Evolutionary conservation across 2,888 invertebrate genomes (phyloP), one percentile per base, ranked within the genome.

Genomic region (Endotricha flammealis): DNA sequence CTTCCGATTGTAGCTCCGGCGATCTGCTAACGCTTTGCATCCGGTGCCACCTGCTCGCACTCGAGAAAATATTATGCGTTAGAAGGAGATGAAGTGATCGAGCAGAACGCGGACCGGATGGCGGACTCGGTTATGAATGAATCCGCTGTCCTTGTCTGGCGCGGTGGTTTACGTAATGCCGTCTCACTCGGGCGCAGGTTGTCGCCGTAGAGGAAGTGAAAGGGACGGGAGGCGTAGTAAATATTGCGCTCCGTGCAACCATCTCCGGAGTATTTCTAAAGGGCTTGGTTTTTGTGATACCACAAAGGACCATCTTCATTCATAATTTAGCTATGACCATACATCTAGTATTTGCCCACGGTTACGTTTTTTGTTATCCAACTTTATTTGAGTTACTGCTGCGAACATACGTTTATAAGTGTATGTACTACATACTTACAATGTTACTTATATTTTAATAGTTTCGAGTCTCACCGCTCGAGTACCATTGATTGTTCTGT

Each of bases 61-160:
- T 74, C 72, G 67, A 73, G 53, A 68, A 57, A 65, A 75, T 64
- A 70, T 69, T 62, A 69, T 56, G 73, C 52, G 86, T 68, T 79
- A 83, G 86, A 86, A 82, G 70, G 86, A 86, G 86, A 86, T 85
- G 68, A 79, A 81, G 68, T 77, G 77, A 78, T 74, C 72, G 72
- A 75, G 73, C 75, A 75, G 73, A 72, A 67, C 75, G 66, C 69
- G 77, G 82, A 81, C 83, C 85, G 82, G 83, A 86, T 85, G 83
- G 83, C 77, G 67, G 80, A 77, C 82, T 81, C 76, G 66, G 81
- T 86, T 82, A 86, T 86, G 86, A 86, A 86, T 86, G 86, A 85
- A 86, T 86, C 73, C 51, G 58, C 72, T 54, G 63, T 86, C 86
- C 71, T 58, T 66, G 61, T 85, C 75, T 53, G 39, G 47, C 74